A percentile compares a stretch with the other conserved stretches of the same genome.
These are phyloP conservation scores for Platycnemis pennipes DNA, from an alignment of 2,888 invertebrate species.

Conservation along the genomic window DNA sequence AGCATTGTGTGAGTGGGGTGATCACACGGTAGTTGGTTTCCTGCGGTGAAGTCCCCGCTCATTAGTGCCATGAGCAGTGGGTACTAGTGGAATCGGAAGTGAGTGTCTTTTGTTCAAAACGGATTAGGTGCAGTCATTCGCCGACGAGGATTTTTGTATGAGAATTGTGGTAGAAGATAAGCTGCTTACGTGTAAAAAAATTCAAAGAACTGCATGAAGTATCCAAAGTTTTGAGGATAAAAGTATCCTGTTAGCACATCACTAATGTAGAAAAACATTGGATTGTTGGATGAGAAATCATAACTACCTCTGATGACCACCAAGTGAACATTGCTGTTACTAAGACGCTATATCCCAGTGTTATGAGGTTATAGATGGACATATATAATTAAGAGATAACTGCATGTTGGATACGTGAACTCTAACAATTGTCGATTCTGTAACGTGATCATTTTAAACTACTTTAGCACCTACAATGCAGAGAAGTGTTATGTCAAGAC, in stretches of 20 bases:
- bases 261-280: slow-evolving; percentile 16
- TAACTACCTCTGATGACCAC: slow-evolving; percentile 36
- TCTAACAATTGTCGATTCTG: slow-evolving; percentile 20
- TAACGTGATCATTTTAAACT: slow-evolving; percentile 36
- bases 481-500: slow-evolving; percentile 43
- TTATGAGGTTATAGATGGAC: neutral
- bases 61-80: neutral
- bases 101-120: neutral
- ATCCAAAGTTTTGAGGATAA: neutral
- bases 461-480: slow-evolving; percentile 33
- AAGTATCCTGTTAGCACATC: slow-evolving; percentile 19
- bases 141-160: neutral
- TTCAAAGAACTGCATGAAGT: neutral
- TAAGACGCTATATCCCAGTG: neutral
- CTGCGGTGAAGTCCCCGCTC: neutral
- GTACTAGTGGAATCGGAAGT: neutral
- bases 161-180: neutral
- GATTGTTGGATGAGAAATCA: slow-evolving; percentile 25
- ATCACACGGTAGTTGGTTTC: slow-evolving; percentile 6
- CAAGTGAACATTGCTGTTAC: neutral
- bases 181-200: neutral
- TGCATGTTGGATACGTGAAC: neutral
- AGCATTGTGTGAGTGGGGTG: slow-evolving; percentile 28
- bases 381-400: slow-evolving; percentile 13
- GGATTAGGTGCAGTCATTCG: neutral